phyloP scores from a whole-genome alignment of 2,113 vertebrate species.

The Empidonax traillii region DNA sequence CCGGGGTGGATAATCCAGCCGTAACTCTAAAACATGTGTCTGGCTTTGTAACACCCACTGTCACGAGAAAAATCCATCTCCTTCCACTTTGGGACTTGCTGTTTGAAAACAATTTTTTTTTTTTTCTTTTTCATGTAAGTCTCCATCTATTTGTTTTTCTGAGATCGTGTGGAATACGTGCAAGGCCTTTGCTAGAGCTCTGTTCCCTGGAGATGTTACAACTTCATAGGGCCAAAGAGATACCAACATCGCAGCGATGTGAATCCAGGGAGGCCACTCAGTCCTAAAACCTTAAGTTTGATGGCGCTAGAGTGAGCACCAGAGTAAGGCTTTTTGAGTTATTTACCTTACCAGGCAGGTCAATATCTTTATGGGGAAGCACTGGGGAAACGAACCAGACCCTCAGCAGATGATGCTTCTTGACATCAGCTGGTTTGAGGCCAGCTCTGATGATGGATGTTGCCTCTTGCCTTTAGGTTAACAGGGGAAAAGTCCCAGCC shows the following conservation, averaged over 20 bases:
- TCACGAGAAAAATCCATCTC: background rate
- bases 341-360: background rate
- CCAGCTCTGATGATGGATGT: background rate
- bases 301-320: background rate
- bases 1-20: background rate
- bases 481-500: background rate
- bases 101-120: background rate
- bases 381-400: background rate
- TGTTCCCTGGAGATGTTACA: background rate
- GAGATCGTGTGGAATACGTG: background rate
- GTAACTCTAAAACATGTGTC: background rate
- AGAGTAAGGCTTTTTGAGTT: background rate
- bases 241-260: background rate
- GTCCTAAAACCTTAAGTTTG: background rate
- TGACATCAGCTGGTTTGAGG: slow-evolving; percentile 21
- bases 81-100: background rate
- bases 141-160: background rate
- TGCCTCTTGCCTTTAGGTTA: background rate
- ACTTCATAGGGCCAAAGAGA: background rate
- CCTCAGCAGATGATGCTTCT: background rate
- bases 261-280: background rate
- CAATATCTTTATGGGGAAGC: background rate
- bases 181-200: background rate
- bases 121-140: background rate
- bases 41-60: background rate